Evolutionary conservation across 2,113 vertebrate genomes (phyloP).

Genomic region (Cephalopterus ornatus): DNA sequence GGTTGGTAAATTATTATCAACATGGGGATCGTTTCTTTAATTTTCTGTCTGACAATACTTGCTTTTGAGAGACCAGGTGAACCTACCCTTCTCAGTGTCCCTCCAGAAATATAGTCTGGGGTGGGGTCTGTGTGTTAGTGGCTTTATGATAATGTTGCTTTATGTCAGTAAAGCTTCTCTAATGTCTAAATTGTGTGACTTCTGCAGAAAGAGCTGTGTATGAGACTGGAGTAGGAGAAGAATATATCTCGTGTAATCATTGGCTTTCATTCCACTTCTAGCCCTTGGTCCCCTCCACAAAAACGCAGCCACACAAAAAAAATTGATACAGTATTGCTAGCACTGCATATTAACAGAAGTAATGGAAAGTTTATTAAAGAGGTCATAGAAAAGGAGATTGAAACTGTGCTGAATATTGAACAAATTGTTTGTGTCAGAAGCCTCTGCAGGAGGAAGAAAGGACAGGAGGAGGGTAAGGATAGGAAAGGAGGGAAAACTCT

Average conservation of each 20-base stretch:
- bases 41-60: not conserved
- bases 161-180: not conserved
- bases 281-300: not conserved
- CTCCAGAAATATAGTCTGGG: not conserved
- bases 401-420: not conserved
- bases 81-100: not conserved
- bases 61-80: not conserved
- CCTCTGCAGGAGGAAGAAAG: not conserved
- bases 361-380: not conserved
- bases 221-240: not conserved
- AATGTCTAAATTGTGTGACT: not conserved
- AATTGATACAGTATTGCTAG: not conserved
- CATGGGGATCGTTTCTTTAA: not conserved
- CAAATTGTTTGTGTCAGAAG: not conserved
- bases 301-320: not conserved
- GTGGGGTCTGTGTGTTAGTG: not conserved
- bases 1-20: conserved; percentile 38
- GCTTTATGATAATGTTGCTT: not conserved
- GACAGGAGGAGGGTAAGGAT: not conserved
- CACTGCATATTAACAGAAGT: not conserved
- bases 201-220: not conserved
- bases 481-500: not conserved
- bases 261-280: not conserved
- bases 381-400: not conserved
- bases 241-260: not conserved